phyloP scores from a whole-genome alignment of 2,888 invertebrate genomes.

The Philaethria dido region DNA sequence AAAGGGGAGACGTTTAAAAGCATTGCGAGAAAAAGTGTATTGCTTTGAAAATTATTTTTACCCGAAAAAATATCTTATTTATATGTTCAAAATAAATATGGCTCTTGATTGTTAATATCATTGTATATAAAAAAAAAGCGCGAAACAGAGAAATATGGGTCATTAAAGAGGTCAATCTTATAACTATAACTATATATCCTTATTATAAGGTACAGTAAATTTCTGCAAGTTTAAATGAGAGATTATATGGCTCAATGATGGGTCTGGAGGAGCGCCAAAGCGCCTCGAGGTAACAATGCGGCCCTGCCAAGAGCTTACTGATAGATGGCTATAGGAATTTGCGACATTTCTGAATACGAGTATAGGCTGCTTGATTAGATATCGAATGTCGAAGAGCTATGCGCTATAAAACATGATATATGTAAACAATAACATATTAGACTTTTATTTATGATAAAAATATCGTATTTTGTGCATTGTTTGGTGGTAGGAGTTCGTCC shows the following conservation, averaged over 20 bases:
- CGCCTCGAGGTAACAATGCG: constrained; percentile 32
- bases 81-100: too few relatives aligned
- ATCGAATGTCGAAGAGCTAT: neutral
- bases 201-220: constrained; percentile 7
- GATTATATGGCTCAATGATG: constrained; percentile 27
- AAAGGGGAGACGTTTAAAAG: too few relatives aligned
- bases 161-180: neutral
- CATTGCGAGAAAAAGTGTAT: too few relatives aligned
- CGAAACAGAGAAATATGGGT: too few relatives aligned
- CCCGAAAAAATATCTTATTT: too few relatives aligned
- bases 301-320: constrained; percentile 33
- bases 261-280: constrained; percentile 36
- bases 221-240: constrained; percentile 21
- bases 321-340: constrained; percentile 35
- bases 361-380: constrained; percentile 26
- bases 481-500: too few relatives aligned
- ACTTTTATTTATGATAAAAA: neutral
- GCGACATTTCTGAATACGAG: constrained; percentile 26
- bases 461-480: too few relatives aligned
- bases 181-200: neutral
- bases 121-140: neutral
- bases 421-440: neutral
- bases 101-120: neutral
- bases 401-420: neutral
- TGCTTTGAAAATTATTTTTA: too few relatives aligned